Evolutionary conservation across 2,113 vertebrate genomes (phyloP), one percentile per base, ranked within the genome.

Genomic region (Diphyllodes magnificus): DNA sequence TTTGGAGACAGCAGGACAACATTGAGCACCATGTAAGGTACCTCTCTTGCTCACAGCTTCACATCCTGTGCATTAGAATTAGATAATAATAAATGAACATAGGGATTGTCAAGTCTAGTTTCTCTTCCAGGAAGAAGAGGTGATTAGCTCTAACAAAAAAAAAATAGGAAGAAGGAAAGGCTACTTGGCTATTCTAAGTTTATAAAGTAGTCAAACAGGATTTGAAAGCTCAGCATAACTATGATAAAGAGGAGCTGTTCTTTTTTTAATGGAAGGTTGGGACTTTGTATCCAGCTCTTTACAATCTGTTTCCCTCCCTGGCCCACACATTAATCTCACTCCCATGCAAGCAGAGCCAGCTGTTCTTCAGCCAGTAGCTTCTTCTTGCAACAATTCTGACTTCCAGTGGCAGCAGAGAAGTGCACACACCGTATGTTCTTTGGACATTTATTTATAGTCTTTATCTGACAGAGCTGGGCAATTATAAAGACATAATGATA

Each of bases 371-470:
- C 13, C 82, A 70, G 63, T 11, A 80, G 31, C n/a, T 65, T 66
- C 59, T 61, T 65, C 88, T 44, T 28, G 57, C 49, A 93, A 53
- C 22, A 79, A 15, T 75, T 75, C 45, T 6, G 11, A 70, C 85
- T 88, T 90, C 42, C 60, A 78, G 42, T 10, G 50, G 37, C 2
- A 5, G 66, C 37, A 82, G 21, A 47, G 39, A 86, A 92, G 27
- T 42, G 60, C 51, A 77, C 30, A 56, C 12, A 22, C 39, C 3
- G 2, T 82, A 71, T 81, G 77, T 86, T 88, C 35, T 75, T 44
- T 8, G 35, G 83, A 75, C 72, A 45, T 71, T 78, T 92, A 93
- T 92, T 95, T 88, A 95, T 50, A 66, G 60, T n/a, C 60, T 90
- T 72, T 72, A 78, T 66, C 56, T 7, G 4, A 86, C 28, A 86